Evolutionary conservation across 2,797 vertebrate species (phyloP).

Genomic region (Percopsis omiscomaycus): DNA sequence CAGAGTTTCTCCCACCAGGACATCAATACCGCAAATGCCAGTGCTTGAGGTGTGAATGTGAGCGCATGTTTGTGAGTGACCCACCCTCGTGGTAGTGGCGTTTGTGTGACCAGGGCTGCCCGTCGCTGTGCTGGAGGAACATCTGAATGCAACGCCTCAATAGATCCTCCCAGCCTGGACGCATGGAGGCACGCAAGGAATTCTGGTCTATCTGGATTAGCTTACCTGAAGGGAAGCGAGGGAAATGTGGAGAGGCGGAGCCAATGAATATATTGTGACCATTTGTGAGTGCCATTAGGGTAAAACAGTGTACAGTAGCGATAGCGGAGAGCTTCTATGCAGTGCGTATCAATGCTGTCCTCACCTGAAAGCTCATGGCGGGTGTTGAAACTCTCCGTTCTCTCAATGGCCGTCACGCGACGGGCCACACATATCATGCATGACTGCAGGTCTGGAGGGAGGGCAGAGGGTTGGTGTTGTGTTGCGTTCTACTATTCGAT

Average conservation of each 20-base stretch:
- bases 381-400: slow-evolving; percentile 93
- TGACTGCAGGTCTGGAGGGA: slow-evolving; percentile 88
- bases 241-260: slow-evolving; percentile 11
- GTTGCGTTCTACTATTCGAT: neutral
- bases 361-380: slow-evolving; percentile 95
- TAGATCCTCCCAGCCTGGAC: slow-evolving; percentile 93
- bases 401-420: slow-evolving; percentile 86
- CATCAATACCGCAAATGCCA: slow-evolving; percentile 29
- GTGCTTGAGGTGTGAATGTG: no score
- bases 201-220: slow-evolving; percentile 95
- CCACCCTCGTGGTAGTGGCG: slow-evolving; percentile 95
- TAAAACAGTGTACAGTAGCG: neutral
- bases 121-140: slow-evolving; percentile 92
- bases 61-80: slow-evolving; percentile 5
- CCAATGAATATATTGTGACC: neutral
- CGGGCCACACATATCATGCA: slow-evolving; percentile 99
- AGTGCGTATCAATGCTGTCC: slow-evolving; percentile 13
- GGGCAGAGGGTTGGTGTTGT: slow-evolving; percentile 2
- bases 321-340: neutral
- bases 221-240: slow-evolving; percentile 80
- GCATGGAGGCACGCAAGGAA: slow-evolving; percentile 91
- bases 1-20: slow-evolving; percentile 15
- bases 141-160: slow-evolving; percentile 95
- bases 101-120: slow-evolving; percentile 93
- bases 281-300: neutral